Conservation (phyloP, 1,140 invertebrate species). For the Orius laevigatus region DNA sequence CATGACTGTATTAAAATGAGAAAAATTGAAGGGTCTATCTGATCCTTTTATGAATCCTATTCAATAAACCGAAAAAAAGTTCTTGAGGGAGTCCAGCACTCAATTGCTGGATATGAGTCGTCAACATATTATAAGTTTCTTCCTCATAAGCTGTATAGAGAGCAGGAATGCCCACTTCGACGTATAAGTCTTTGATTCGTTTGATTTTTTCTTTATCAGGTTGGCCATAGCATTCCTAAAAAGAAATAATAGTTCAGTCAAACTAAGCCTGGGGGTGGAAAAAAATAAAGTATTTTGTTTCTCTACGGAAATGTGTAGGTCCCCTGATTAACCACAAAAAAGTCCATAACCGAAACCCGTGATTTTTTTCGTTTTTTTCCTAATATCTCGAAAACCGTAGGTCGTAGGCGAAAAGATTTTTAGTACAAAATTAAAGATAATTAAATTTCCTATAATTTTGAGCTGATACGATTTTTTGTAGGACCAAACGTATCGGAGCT, state of each 20-base stretch:
- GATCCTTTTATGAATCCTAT: conserved; percentile 49
- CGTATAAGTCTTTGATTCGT: conserved; percentile 61
- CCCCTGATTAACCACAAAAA: too few species aligned
- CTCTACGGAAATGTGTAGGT: too few species aligned
- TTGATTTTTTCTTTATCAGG: conserved; percentile 47
- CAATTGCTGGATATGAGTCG: conserved; percentile 70
- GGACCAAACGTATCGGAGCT: too few species aligned
- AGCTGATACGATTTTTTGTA: too few species aligned
- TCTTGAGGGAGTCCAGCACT: conserved; percentile 66
- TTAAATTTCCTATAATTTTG: too few species aligned
- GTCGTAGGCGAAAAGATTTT: too few species aligned
- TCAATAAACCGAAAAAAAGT: conserved; percentile 63
- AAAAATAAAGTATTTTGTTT: too few species aligned
- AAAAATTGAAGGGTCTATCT: conserved; percentile 5
- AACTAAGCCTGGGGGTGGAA: too few species aligned
- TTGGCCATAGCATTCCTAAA: conserved; percentile 59
- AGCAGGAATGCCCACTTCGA: conserved; percentile 56
- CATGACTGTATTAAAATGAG: neutral
- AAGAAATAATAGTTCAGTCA: conserved; percentile 12
- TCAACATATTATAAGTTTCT: conserved; percentile 63
- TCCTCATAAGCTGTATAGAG: conserved; percentile 75
- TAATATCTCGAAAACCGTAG: too few species aligned
- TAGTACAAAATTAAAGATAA: too few species aligned
- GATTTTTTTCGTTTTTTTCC: too few species aligned
- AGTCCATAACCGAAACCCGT: too few species aligned